phyloP scores from a whole-genome alignment of 2,113 vertebrate species.

The Aptenodytes patagonicus region DNA sequence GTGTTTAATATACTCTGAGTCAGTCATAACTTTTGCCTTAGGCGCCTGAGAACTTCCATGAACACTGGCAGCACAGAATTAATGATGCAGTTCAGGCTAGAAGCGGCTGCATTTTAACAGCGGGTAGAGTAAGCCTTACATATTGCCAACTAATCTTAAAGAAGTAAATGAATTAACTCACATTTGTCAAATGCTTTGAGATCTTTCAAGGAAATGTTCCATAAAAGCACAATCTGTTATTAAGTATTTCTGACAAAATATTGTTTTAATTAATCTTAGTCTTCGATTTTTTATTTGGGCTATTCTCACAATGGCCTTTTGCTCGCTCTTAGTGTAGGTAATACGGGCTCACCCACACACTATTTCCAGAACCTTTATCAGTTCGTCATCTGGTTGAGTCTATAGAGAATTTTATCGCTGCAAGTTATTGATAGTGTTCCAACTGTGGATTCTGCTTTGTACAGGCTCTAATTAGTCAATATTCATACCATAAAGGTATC shows the following conservation, averaged over 20 bases:
- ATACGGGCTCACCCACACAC: background rate
- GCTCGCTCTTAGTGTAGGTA: background rate
- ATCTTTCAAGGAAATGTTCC: background rate
- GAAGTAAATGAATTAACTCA: background rate
- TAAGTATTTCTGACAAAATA: slow-evolving; percentile 2
- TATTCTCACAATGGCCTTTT: background rate
- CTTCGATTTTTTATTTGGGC: background rate
- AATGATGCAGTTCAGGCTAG: background rate
- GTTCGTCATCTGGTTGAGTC: background rate
- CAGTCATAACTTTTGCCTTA: background rate
- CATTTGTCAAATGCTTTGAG: background rate
- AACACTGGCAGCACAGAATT: background rate
- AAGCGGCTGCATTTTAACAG: background rate
- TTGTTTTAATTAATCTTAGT: background rate
- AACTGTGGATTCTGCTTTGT: background rate
- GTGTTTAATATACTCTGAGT: background rate
- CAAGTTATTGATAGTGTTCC: background rate
- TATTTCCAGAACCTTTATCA: background rate
- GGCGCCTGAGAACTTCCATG: background rate
- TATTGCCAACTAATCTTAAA: background rate
- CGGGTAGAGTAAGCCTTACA: background rate
- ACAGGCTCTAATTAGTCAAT: background rate
- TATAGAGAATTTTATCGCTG: background rate
- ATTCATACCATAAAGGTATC: background rate
- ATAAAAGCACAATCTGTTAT: background rate